Conservation (phyloP, 2,888 invertebrate species). For the Conomelus anceps region DNA sequence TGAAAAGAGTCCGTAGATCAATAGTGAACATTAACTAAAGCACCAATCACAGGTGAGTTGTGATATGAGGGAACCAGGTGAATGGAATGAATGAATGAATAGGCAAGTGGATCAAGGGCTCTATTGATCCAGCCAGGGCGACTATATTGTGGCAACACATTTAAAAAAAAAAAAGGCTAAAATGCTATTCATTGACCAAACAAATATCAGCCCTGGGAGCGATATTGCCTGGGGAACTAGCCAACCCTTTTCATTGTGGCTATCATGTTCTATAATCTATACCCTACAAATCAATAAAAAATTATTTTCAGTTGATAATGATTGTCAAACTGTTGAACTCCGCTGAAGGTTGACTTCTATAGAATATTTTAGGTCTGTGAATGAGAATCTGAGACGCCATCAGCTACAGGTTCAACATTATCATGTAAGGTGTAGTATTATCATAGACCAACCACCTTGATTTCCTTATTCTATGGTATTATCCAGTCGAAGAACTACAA, state of each 20-base stretch:
- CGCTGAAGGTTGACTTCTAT: not conserved
- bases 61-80: not conserved
- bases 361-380: not conserved
- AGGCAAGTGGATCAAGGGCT: not conserved
- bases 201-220: not conserved
- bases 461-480: no score
- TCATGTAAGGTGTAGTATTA: not conserved
- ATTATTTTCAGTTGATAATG: not conserved
- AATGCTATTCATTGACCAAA: not conserved
- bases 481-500: no score
- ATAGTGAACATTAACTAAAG: not conserved
- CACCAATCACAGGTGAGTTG: not conserved
- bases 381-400: not conserved
- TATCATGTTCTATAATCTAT: not conserved
- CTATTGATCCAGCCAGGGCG: not conserved
- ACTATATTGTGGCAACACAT: not conserved
- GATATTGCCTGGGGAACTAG: not conserved
- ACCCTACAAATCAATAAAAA: not conserved
- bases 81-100: not conserved
- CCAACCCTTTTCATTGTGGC: not conserved
- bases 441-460: no score
- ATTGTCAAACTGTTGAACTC: not conserved
- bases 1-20: not conserved
- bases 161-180: not conserved
- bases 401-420: not conserved